A percentile compares a stretch with the other conserved stretches of the same genome.
Conservation (phyloP, 2,797 vertebrate genomes). For the Chiroxiphia lanceolata region DNA sequence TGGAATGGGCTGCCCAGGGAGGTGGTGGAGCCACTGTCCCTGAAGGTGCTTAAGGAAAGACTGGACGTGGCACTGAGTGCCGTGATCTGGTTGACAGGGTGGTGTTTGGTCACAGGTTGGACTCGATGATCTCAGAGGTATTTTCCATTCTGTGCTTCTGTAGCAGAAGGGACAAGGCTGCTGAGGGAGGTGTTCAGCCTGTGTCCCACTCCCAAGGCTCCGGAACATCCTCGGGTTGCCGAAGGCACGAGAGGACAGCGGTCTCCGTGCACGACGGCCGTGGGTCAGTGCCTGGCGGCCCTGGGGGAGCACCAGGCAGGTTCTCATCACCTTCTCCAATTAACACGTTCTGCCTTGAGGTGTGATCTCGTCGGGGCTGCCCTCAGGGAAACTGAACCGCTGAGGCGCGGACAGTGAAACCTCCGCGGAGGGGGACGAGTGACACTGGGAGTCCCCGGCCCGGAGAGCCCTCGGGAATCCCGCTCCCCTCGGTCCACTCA, state of each 20-base stretch:
- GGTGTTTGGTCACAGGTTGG: background rate
- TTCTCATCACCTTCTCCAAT: background rate
- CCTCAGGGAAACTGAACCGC: rapidly evolving
- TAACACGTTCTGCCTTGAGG: rapidly evolving
- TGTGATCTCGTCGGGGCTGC: no score
- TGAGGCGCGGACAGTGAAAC: rapidly evolving
- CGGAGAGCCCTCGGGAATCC: rapidly evolving
- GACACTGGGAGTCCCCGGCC: rapidly evolving
- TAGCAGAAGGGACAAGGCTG: rapidly evolving
- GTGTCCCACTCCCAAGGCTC: background rate
- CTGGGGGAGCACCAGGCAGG: background rate
- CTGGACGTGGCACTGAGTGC: background rate
- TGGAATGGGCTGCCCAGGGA: background rate
- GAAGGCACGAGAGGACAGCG: background rate
- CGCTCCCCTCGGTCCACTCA: rapidly evolving
- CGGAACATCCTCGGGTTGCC: no score
- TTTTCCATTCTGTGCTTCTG: background rate
- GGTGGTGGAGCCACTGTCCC: background rate
- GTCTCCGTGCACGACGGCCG: background rate
- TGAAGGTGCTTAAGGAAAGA: background rate
- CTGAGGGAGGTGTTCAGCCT: background rate
- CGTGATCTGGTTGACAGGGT: background rate
- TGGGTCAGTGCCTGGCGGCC: background rate
- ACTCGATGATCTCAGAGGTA: background rate
- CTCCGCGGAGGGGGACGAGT: rapidly evolving